Base-by-base conservation (phyloP, 2,113 vertebrate genomes). In the Percina caprodes region DNA sequence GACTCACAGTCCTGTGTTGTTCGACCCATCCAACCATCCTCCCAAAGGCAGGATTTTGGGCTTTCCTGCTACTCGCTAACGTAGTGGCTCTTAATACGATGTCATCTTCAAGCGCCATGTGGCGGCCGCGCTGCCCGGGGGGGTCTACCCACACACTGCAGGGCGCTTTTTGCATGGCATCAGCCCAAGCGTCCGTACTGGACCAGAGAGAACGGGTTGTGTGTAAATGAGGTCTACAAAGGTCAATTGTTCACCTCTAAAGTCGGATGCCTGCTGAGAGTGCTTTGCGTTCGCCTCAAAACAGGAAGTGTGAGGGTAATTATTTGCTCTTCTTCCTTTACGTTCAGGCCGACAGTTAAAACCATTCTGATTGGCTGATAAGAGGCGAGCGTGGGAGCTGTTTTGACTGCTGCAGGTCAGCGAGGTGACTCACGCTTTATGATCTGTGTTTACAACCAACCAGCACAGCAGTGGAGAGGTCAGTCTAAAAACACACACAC, bases 401-500 rank as follows among this genome's bases (percentile, higher is more conserved):
- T 68, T 68, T 39, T 49, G 39, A 42, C 23, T 46, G 79, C 23
- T 54, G 79, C 15, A 54, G 61, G 61, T 77, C 81, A 59, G 2
- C 2, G 24, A 49, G 68, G 55, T 76, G 21, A 68, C 39, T 13
- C n/a, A 1, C 0, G 48, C 24, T 48, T 35, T 52, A 11, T 45
- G 74, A 81, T 63, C 60, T 4, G 56, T 77, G 70, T 76, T 79
- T 74, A 49, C 11, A 79, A 65, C 59, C 59, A 35, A 60, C 35
- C 49, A 33, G 73, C 26, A 11, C 51, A 5, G 51, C 49, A 61
- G 49, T 51, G 63, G 75, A 86, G 71, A 61, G 84, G 79, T 86
- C 60, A 86, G 35, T 66, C 45, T 66, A 66, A 86, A 78, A 23
- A 69, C 16, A 26, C 65, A 48, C 46, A 18, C 18, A 73, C 78